phyloP scores from a whole-genome alignment of 2,113 vertebrate species.

The Syngnathus typhle region DNA sequence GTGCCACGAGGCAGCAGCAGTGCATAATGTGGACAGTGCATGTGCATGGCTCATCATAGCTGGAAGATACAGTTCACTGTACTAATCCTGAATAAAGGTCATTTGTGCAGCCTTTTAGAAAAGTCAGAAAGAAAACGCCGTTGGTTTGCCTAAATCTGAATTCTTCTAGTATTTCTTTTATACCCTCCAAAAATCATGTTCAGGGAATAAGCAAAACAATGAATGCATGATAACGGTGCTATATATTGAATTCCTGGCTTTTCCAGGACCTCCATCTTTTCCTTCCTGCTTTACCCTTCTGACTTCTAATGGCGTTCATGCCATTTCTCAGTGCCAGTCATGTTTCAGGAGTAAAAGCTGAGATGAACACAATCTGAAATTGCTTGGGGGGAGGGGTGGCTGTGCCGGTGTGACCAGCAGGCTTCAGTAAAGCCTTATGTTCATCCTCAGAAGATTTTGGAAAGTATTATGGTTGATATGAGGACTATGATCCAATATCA shows the following conservation, averaged over 20 bases:
- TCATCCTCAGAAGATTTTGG: conserved; percentile 48
- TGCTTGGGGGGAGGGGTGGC: conserved; percentile 7
- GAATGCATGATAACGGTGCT: background rate
- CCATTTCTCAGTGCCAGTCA: conserved; percentile 8
- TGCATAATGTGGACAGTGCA: conserved; percentile 45
- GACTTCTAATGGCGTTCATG: background rate
- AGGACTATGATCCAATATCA: conserved; percentile 37
- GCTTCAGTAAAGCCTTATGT: conserved; percentile 49
- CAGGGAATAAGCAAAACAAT: background rate
- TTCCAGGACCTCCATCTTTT: background rate
- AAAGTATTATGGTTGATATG: conserved; percentile 51
- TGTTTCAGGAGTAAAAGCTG: conserved; percentile 35
- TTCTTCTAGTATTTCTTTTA: conserved; percentile 2
- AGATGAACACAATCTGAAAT: conserved; percentile 48
- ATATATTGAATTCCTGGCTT: background rate
- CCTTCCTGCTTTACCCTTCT: conserved; percentile 4
- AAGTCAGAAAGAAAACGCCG: background rate
- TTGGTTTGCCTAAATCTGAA: conserved; percentile 8
- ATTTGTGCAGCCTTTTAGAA: conserved; percentile 29
- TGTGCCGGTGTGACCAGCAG: conserved; percentile 10
- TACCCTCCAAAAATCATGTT: background rate
- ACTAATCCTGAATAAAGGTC: conserved; percentile 58
- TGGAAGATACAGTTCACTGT: conserved; percentile 51
- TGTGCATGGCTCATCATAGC: conserved; percentile 40
- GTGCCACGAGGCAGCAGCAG: conserved; percentile 21